Conservation (phyloP, 2,888 invertebrate genomes). For the Cephalotes varians region DNA sequence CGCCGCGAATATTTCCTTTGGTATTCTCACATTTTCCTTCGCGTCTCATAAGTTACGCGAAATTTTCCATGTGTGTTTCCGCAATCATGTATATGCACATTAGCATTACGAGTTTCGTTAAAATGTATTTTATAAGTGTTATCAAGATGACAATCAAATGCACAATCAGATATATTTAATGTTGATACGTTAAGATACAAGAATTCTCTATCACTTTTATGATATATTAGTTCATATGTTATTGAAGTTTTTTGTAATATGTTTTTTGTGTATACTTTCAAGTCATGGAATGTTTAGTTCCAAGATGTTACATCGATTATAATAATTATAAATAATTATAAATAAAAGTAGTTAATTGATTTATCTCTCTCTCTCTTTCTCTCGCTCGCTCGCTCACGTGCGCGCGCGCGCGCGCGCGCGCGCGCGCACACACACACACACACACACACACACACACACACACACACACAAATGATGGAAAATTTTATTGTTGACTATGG, state of each 20-base stretch:
- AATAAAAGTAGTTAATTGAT: neutral
- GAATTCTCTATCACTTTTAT: neutral
- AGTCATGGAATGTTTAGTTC: neutral
- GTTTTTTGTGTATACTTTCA: neutral
- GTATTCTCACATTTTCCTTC: slow-evolving; percentile 4
- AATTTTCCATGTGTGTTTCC: neutral
- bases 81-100: neutral
- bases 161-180: neutral
- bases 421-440: no score
- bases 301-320: neutral
- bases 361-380: no score
- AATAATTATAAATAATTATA: neutral
- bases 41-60: neutral
- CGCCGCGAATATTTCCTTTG: neutral
- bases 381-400: no score
- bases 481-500: neutral
- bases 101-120: neutral
- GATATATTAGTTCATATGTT: no score
- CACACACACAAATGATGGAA: neutral
- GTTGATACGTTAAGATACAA: neutral
- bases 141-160: neutral
- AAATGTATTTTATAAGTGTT: neutral
- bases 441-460: no score
- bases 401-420: no score
- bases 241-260: neutral